Evolutionary conservation across 2,797 vertebrate genomes (phyloP).

Genomic region (Myotis planiceps): DNA sequence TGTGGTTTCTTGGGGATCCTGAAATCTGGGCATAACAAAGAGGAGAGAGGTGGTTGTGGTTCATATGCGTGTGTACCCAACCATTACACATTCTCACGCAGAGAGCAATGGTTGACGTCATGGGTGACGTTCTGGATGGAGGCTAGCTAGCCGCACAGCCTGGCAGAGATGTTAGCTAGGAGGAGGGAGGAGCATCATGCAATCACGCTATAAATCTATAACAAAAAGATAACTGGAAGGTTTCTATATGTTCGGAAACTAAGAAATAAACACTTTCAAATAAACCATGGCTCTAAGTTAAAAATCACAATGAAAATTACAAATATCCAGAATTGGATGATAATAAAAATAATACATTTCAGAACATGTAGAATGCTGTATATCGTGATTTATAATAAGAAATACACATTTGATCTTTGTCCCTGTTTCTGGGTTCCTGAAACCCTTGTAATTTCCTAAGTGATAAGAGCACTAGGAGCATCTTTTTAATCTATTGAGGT

Average conservation of each 20-base stretch:
- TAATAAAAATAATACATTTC: neutral
- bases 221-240: neutral
- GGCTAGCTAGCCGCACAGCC: neutral
- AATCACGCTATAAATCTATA: neutral
- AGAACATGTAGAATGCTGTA: neutral
- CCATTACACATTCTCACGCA: neutral
- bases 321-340: neutral
- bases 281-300: neutral
- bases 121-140: neutral
- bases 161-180: neutral
- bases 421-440: neutral
- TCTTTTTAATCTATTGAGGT: neutral
- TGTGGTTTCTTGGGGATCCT: too few species aligned
- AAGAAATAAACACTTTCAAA: neutral
- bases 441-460: neutral
- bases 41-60: neutral
- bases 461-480: neutral
- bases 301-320: neutral
- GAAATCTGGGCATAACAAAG: too few species aligned
- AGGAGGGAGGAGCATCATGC: neutral
- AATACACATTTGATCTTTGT: neutral
- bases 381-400: neutral
- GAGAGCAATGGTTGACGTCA: neutral
- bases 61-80: neutral
- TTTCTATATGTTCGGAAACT: neutral